These are phyloP conservation scores for Saguinus midas DNA, from an alignment of 2,113 vertebrate genomes.

Conservation along the genomic window DNA sequence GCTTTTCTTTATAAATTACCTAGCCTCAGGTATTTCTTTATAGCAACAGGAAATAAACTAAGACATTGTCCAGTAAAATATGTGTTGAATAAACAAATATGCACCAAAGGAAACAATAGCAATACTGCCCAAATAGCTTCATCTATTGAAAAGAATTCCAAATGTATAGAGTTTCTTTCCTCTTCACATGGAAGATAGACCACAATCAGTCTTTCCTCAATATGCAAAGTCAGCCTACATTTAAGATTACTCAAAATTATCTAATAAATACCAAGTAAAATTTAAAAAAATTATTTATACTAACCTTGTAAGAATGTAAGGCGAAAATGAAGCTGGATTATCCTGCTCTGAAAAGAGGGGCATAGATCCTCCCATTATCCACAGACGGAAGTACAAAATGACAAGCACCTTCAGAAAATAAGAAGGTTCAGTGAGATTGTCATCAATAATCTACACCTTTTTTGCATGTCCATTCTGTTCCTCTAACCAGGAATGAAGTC, in stretches of 20 bases:
- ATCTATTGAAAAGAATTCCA: constrained; percentile 3
- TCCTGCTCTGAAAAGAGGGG: constrained; percentile 98
- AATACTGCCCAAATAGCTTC: not conserved
- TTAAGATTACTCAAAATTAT: not conserved
- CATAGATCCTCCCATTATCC: constrained; percentile 99
- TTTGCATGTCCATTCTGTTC: not conserved
- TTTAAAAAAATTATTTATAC: not conserved
- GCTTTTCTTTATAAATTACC: not conserved
- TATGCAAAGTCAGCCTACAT: not conserved
- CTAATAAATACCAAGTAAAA: not conserved
- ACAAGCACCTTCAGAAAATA: constrained; percentile 86
- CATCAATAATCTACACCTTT: too few relatives aligned
- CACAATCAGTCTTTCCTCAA: not conserved
- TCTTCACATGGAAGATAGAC: not conserved
- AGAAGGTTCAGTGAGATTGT: not conserved
- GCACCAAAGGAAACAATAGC: not conserved
- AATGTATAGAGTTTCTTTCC: not conserved
- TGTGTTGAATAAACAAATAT: not conserved
- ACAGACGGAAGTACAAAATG: constrained; percentile 91
- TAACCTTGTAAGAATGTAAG: constrained; percentile 93
- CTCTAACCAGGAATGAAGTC: not conserved
- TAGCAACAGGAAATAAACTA: not conserved
- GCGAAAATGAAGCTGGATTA: constrained; percentile 97
- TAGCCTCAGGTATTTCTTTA: not conserved
- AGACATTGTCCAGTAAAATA: not conserved